phyloP scores from a whole-genome alignment of 2,113 vertebrate species.

The Leucosticte australis region DNA sequence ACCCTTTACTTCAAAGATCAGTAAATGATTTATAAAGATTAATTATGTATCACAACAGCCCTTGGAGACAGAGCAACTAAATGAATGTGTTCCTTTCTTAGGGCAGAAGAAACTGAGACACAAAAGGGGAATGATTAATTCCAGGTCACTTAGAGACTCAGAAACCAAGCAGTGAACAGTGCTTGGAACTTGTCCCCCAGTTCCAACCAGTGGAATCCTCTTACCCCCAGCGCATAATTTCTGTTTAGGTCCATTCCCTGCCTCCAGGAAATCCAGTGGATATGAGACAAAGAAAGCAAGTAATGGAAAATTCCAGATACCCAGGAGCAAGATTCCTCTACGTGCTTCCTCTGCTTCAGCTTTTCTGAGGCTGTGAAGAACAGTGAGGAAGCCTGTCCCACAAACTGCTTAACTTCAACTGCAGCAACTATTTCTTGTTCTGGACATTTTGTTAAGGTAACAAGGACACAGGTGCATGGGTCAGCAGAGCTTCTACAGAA shows the following conservation, averaged over 20 bases:
- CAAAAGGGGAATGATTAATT: slow-evolving; percentile 27
- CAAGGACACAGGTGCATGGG: not conserved
- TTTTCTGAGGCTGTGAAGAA: not conserved
- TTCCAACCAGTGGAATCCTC: not conserved
- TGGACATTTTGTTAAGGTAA: not conserved
- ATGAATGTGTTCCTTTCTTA: not conserved
- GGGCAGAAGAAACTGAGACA: slow-evolving; percentile 16
- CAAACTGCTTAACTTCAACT: not conserved
- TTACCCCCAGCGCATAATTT: not conserved
- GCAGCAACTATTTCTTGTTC: not conserved
- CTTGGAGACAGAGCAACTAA: slow-evolving; percentile 20
- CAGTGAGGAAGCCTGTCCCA: not conserved
- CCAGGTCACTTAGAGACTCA: not conserved
- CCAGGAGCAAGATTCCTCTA: not conserved
- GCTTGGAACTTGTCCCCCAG: not conserved
- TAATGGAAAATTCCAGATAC: not conserved
- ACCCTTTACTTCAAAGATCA: slow-evolving; percentile 25
- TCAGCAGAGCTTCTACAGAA: not conserved
- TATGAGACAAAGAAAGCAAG: slow-evolving; percentile 1
- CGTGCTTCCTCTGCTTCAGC: not conserved
- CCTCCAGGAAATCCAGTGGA: not conserved
- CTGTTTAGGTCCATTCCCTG: not conserved
- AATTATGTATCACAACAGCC: slow-evolving; percentile 58
- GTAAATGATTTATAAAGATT: slow-evolving; percentile 63
- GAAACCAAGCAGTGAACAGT: not conserved